These are phyloP conservation scores for Agriopis marginaria DNA, from an alignment of 2,888 invertebrate species.

Conservation along the genomic window DNA sequence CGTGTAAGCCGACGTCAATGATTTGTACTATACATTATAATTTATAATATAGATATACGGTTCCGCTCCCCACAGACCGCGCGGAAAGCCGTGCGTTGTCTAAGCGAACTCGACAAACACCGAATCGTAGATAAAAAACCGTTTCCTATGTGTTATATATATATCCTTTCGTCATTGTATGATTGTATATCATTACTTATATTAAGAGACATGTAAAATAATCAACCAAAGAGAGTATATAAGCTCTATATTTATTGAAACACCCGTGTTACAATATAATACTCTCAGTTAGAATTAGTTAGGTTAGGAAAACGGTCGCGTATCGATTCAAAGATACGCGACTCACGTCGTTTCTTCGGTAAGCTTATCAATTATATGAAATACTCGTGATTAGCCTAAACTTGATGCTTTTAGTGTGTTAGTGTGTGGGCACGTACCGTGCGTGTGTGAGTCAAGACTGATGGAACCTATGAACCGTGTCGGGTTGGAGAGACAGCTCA, in stretches of 20 bases:
- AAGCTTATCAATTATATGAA: constrained; percentile 11
- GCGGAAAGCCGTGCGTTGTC: neutral
- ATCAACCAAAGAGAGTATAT: constrained; percentile 36
- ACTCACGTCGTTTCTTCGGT: neutral
- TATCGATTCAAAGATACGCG: neutral
- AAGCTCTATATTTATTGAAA: constrained; percentile 34
- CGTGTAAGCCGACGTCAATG: neutral
- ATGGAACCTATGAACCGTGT: constrained; percentile 4
- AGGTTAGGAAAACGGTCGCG: constrained; percentile 13
- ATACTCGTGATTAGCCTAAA: constrained; percentile 27
- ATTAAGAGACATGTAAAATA: constrained; percentile 23
- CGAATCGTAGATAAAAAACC: neutral
- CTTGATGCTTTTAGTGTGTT: constrained; percentile 17
- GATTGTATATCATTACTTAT: constrained; percentile 5
- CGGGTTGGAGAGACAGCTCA: constrained; percentile 4
- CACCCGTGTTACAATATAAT: constrained; percentile 34
- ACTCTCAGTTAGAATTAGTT: constrained; percentile 27
- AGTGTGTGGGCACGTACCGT: constrained; percentile 11
- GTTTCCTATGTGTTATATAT: neutral
- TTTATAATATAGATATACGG: no score
- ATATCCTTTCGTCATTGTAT: neutral
- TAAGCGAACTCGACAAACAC: neutral
- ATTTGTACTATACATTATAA: no score
- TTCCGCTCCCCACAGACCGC: no score
- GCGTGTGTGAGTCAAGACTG: constrained; percentile 30